Conservation (phyloP, 2,888 invertebrate genomes). For the Dryomyza anilis region DNA sequence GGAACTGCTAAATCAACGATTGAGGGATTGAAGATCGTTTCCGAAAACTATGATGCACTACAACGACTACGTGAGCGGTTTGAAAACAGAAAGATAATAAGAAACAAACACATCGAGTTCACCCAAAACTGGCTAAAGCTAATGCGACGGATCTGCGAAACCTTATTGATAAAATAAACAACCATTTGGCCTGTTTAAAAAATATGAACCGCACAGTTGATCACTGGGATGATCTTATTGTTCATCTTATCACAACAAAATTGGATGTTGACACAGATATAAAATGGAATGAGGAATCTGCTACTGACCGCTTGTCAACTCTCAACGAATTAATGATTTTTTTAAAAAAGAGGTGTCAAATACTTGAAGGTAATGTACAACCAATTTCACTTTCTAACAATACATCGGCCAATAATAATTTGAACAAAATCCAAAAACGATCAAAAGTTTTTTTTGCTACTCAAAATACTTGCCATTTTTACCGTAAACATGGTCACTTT, state of each 20-base stretch:
- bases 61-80: slow-evolving; percentile 28
- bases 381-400: slow-evolving; percentile 14
- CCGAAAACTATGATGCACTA: slow-evolving; percentile 29
- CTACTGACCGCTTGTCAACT: slow-evolving; percentile 15
- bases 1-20: slow-evolving; percentile 25
- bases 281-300: slow-evolving; percentile 27
- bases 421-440: slow-evolving; percentile 16
- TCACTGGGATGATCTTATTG: slow-evolving; percentile 28
- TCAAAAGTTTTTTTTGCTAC: slow-evolving; percentile 5
- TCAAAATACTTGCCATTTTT: slow-evolving; percentile 25
- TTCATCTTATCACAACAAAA: slow-evolving; percentile 25
- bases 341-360: slow-evolving; percentile 28
- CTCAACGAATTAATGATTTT: slow-evolving; percentile 25
- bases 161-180: slow-evolving; percentile 31
- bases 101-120: slow-evolving; percentile 27
- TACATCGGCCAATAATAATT: background rate
- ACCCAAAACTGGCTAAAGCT: slow-evolving; percentile 24
- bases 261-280: slow-evolving; percentile 24
- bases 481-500: slow-evolving; percentile 18
- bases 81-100: slow-evolving; percentile 30
- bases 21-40: slow-evolving; percentile 25
- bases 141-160: slow-evolving; percentile 29
- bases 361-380: slow-evolving; percentile 30
- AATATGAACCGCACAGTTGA: slow-evolving; percentile 29
- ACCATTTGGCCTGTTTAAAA: slow-evolving; percentile 26